Conservation (phyloP, 2,888 invertebrate genomes). For the Synanthedon myopaeformis region DNA sequence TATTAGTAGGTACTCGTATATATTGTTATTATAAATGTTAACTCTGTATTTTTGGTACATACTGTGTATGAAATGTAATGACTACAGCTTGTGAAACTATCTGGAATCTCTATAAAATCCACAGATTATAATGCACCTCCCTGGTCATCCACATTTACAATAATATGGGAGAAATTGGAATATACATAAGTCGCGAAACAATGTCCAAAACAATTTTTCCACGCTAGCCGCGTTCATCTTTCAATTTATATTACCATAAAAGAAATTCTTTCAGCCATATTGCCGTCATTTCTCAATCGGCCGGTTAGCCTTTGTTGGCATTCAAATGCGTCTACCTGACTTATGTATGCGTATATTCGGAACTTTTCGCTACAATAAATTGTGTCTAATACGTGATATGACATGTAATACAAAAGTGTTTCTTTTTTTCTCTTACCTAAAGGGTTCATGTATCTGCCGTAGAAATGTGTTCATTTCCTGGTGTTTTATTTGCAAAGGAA, state of each 20-base stretch:
- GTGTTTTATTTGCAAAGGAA: too few species aligned
- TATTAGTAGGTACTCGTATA: too few species aligned
- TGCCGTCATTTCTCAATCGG: conserved; percentile 17
- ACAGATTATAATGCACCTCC: too few species aligned
- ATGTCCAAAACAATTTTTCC: background rate
- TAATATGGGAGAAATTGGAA: background rate
- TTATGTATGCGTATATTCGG: background rate
- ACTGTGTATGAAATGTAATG: too few species aligned
- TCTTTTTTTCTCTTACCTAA: too few species aligned
- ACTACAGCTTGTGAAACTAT: too few species aligned
- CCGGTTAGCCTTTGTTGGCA: background rate
- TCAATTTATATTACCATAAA: conserved; percentile 23
- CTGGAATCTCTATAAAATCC: too few species aligned
- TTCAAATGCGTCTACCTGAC: background rate
- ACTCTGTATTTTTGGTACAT: too few species aligned
- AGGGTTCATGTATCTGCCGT: too few species aligned
- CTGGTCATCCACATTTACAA: background rate
- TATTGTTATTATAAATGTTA: too few species aligned
- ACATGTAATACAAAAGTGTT: background rate
- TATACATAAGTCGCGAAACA: background rate
- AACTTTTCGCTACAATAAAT: background rate
- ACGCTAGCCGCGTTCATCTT: conserved; percentile 15
- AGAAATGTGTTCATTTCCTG: too few species aligned
- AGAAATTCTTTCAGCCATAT: conserved; percentile 22
- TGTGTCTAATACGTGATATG: background rate